Evolutionary conservation across 92 coral and sea anemone species (phyloP).

Genomic region (Siderastrea siderea): DNA sequence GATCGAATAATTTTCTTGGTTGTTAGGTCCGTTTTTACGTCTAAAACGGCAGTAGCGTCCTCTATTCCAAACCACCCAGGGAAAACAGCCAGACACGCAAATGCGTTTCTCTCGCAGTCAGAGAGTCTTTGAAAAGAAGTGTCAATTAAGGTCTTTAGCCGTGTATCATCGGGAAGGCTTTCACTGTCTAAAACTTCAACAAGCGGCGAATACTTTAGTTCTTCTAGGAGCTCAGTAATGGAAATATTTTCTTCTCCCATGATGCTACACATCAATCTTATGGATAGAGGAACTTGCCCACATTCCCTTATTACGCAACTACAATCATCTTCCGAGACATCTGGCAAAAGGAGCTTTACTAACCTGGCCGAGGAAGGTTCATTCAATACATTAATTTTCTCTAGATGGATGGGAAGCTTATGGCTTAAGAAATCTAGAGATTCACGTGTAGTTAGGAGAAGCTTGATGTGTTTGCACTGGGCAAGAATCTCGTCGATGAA

Average conservation of each 20-base stretch:
- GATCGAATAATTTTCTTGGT: not conserved
- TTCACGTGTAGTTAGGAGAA: constrained; percentile 14
- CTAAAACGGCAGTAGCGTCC: not conserved
- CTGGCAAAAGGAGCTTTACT: not conserved
- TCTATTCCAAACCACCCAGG: constrained; percentile 3
- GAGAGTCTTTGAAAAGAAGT: constrained; percentile 3
- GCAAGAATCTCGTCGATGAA: not conserved
- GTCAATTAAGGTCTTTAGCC: not conserved
- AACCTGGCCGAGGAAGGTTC: not conserved
- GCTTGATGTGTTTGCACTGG: constrained; percentile 11
- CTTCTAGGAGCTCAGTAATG: not conserved
- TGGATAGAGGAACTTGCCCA: constrained; percentile 21
- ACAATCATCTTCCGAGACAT: not conserved
- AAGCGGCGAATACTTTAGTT: not conserved
- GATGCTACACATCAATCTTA: constrained; percentile 18
- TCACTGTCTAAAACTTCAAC: not conserved
- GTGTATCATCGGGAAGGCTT: not conserved
- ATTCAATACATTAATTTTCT: constrained; percentile 11
- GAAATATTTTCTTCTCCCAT: not conserved
- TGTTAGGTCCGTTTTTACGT: not conserved
- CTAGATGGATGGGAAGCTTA: not conserved
- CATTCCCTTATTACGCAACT: not conserved
- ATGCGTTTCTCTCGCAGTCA: not conserved
- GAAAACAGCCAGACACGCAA: constrained; percentile 18
- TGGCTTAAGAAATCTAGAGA: not conserved